Conservation (phyloP, 2,888 invertebrate genomes). For the Sphaerophoria rueppellii region DNA sequence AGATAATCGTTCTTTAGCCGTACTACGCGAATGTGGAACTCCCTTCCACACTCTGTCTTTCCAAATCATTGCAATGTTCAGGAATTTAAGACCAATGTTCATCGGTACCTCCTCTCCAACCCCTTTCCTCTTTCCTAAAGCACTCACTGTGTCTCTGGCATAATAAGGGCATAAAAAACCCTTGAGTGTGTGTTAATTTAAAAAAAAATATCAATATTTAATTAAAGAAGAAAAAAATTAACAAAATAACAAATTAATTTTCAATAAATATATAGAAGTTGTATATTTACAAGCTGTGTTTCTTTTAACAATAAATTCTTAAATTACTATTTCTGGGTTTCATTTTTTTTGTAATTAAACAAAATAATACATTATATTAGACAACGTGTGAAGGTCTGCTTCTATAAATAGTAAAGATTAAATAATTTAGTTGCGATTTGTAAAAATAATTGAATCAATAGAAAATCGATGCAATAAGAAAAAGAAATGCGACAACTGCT, state of each 20-base stretch:
- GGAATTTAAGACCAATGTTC: too few species aligned
- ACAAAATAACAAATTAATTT: neutral
- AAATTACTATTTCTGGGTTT: neutral
- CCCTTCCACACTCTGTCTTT: too few species aligned
- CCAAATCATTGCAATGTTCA: too few species aligned
- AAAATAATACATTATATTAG: constrained; percentile 69
- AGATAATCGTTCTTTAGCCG: too few species aligned
- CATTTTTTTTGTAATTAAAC: constrained; percentile 36
- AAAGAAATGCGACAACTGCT: constrained; percentile 12
- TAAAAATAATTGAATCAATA: constrained; percentile 33
- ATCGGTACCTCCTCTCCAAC: too few species aligned
- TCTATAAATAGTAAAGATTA: constrained; percentile 66
- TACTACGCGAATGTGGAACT: too few species aligned
- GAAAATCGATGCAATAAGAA: constrained; percentile 59
- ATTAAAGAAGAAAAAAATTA: neutral
- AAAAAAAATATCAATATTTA: too few species aligned
- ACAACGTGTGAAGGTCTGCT: constrained; percentile 60
- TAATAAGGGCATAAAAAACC: too few species aligned
- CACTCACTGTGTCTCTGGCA: too few species aligned
- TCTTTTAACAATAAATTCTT: constrained; percentile 68
- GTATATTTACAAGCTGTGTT: constrained; percentile 65
- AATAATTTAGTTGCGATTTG: constrained; percentile 66
- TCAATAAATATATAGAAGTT: constrained; percentile 71
- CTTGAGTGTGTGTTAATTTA: too few species aligned
- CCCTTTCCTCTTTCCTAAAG: too few species aligned